Conservation (phyloP, 1,140 invertebrate genomes). For the Epicauta chinensis region DNA sequence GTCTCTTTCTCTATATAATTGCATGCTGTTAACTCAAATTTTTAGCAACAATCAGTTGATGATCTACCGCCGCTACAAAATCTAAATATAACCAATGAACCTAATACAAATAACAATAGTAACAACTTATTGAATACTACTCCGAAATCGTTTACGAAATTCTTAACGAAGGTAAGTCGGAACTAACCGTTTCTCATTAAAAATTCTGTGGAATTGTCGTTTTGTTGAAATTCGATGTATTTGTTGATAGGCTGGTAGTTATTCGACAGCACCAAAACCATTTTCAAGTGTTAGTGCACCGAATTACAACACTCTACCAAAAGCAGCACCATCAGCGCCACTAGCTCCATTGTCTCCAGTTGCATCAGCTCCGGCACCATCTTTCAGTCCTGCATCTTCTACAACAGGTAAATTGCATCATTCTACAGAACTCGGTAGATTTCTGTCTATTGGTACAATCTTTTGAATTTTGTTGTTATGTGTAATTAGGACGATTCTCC, state of each 20-base stretch:
- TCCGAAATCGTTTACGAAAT: conserved; percentile 30
- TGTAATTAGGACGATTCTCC: conserved; percentile 38
- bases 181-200: background rate
- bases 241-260: conserved; percentile 11
- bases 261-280: conserved; percentile 51
- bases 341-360: conserved; percentile 44
- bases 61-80: conserved; percentile 11
- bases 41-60: conserved; percentile 16
- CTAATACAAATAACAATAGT: conserved; percentile 23
- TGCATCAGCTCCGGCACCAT: conserved; percentile 44
- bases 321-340: too few relatives aligned
- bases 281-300: conserved; percentile 46
- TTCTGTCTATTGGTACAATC: background rate
- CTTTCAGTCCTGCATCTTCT: conserved; percentile 35
- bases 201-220: background rate
- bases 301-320: conserved; percentile 43
- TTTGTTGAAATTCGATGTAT: background rate
- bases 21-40: conserved; percentile 9
- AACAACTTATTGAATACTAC: conserved; percentile 25
- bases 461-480: conserved; percentile 2
- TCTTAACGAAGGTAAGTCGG: conserved; percentile 30
- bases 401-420: conserved; percentile 33
- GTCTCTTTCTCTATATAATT: conserved; percentile 3
- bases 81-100: conserved; percentile 13
- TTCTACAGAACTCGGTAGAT: background rate